These are phyloP conservation scores for Steinernema feltiae DNA, from an alignment of 1,140 invertebrate species.

Conservation along the genomic window DNA sequence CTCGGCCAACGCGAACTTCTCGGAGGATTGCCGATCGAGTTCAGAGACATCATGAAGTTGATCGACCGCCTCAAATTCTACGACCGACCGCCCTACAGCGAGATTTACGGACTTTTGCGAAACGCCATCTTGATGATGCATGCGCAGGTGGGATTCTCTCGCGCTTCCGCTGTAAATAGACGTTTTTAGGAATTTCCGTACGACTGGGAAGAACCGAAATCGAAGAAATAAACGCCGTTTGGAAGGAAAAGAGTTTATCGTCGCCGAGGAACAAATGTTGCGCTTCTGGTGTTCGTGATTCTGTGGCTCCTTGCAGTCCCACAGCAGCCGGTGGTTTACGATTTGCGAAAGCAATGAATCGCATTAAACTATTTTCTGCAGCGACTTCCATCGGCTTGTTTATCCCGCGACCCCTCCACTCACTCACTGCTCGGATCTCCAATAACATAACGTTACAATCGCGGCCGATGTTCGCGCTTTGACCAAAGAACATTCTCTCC, in stretches of 20 bases:
- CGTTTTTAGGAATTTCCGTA: constrained; percentile 27
- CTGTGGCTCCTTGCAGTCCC: background rate
- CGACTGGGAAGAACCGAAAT: constrained; percentile 25
- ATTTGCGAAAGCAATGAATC: background rate
- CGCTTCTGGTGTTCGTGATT: background rate
- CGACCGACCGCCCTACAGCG: constrained; percentile 24
- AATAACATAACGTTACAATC: background rate
- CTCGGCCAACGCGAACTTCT: constrained; percentile 22
- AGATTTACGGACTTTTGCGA: constrained; percentile 22
- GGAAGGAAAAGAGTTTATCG: no score
- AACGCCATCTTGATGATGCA: constrained; percentile 14
- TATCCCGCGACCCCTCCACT: background rate
- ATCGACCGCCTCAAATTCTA: constrained; percentile 22
- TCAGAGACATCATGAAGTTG: constrained; percentile 23
- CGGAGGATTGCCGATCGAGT: constrained; percentile 24
- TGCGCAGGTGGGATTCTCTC: background rate
- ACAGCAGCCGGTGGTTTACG: background rate
- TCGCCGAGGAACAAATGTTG: background rate
- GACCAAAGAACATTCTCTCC: background rate
- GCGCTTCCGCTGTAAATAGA: background rate
- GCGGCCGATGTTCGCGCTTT: background rate
- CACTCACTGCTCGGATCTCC: background rate
- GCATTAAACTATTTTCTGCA: background rate
- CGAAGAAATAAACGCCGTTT: background rate
- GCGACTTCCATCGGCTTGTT: background rate